A percentile compares a stretch with the other conserved stretches of the same genome.
Conservation (phyloP, 2,888 invertebrate genomes). For the Eremobia ochroleuca region DNA sequence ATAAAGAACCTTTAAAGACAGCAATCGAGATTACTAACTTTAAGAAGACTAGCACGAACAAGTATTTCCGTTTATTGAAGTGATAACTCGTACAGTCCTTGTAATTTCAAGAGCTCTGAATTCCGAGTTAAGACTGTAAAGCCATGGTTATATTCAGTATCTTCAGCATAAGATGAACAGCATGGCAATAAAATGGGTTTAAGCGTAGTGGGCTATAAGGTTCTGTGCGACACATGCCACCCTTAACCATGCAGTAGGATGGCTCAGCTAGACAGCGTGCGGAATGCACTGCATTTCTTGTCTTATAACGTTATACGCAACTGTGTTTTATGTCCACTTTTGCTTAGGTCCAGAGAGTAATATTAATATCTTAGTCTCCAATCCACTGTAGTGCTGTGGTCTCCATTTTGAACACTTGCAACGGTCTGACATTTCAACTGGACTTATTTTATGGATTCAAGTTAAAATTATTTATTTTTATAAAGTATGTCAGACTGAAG, state of each 20-base stretch:
- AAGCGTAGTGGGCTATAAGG: conserved; percentile 65
- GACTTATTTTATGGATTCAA: conserved; percentile 2
- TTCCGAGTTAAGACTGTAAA: conserved; percentile 9
- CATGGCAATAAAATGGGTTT: conserved; percentile 71
- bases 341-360: conserved; percentile 34
- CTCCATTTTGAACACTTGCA: conserved; percentile 28
- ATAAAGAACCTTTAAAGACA: not conserved
- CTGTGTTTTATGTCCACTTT: conserved; percentile 44
- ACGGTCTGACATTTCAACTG: conserved; percentile 13
- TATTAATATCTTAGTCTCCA: conserved; percentile 46
- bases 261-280: conserved; percentile 59
- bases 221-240: conserved; percentile 70
- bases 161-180: conserved; percentile 69
- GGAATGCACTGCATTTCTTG: conserved; percentile 64
- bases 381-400: conserved; percentile 11
- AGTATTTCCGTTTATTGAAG: conserved; percentile 31
- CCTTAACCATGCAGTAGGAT: conserved; percentile 56
- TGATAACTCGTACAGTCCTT: conserved; percentile 9
- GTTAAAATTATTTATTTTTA: conserved; percentile 8
- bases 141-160: conserved; percentile 10
- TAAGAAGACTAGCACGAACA: conserved; percentile 1
- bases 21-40: conserved; percentile 8
- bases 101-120: conserved; percentile 29
- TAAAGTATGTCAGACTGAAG: not conserved
- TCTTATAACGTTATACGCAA: conserved; percentile 50